Base-by-base conservation (phyloP, 2,113 vertebrate species). In the Ailuropoda melanoleuca region DNA sequence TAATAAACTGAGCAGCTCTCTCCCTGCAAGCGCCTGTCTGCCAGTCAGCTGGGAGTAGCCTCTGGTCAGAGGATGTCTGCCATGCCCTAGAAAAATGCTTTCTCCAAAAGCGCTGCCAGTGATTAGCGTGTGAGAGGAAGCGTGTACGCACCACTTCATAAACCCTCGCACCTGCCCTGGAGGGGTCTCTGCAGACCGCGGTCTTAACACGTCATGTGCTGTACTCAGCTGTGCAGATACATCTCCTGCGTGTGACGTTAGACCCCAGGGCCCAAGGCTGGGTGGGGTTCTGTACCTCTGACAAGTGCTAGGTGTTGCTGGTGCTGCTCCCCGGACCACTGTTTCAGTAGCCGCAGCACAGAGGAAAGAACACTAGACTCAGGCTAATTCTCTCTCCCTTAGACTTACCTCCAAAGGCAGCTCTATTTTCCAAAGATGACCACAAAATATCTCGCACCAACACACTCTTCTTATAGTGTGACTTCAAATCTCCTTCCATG, bases 1-100 rank as follows among this genome's bases (percentile, higher is more conserved):
- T 95, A 93, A 94, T 70, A n/a, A 96, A 88, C 84, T 58, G 84
- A 88, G 29, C n/a, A 62, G 46, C 23, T 75, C 68, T 68, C 68
- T 72, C n/a, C 94, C 50, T 86, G 24, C 13, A 11, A 97, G 82
- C 39, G 15, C 3, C 39, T 1, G 0, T 39, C 19, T 90, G 66
- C 77, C 88, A 62, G 88, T 98, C 39, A 75, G 39, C 70, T 66
- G 85, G 78, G 96, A 93, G 55, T 24, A 34, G 83, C 72, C 55
- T 74, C 68, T 56, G 83, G 68, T 97, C 55, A 72, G 88, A 88
- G 34, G 60, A 66, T 70, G 58, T 92, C 46, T 95, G 64, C 77
- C n/a, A 50, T 62, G 58, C 75, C 58, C 95, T 68, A 93, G 88
- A 93, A 88, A 96, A 96, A 95, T 39, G 66, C n/a, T 91, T 34